A percentile compares a stretch with the other conserved stretches of the same genome.
Evolutionary conservation across 2,888 invertebrate species (phyloP).

Genomic region (Cephus pygmeus): DNA sequence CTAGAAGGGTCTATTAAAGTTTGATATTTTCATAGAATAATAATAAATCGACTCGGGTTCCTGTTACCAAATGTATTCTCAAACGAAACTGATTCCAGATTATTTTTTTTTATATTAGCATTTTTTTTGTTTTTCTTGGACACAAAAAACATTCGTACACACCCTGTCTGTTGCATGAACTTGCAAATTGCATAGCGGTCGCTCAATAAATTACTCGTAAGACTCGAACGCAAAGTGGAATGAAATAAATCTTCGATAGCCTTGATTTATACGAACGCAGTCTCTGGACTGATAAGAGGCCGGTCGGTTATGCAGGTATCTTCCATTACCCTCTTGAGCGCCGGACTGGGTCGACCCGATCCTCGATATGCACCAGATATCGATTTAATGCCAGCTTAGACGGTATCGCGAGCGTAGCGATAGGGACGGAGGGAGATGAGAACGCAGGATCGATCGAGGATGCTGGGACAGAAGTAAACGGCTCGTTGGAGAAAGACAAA

Average conservation of each 20-base stretch:
- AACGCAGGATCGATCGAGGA: neutral
- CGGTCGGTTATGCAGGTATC: neutral
- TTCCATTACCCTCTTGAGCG: neutral
- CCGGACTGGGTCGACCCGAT: neutral
- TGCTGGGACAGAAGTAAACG: neutral
- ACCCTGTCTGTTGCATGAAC: too few species aligned
- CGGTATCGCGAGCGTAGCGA: constrained; percentile 13
- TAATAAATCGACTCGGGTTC: too few species aligned
- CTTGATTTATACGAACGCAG: neutral
- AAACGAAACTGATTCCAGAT: too few species aligned
- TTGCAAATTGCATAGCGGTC: neutral
- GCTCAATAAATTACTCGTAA: neutral
- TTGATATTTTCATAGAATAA: too few species aligned
- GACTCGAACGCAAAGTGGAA: neutral
- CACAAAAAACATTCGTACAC: too few species aligned
- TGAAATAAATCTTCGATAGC: neutral
- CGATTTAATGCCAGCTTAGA: constrained; percentile 36
- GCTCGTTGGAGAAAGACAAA: constrained; percentile 23
- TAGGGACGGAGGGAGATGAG: neutral
- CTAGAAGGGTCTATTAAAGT: neutral
- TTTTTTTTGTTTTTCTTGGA: too few species aligned
- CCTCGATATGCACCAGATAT: constrained; percentile 52
- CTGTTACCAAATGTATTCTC: too few species aligned
- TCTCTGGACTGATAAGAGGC: neutral
- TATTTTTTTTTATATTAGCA: too few species aligned